Evolutionary conservation across 2,113 vertebrate species (phyloP).

Genomic region (Steatornis caripensis): DNA sequence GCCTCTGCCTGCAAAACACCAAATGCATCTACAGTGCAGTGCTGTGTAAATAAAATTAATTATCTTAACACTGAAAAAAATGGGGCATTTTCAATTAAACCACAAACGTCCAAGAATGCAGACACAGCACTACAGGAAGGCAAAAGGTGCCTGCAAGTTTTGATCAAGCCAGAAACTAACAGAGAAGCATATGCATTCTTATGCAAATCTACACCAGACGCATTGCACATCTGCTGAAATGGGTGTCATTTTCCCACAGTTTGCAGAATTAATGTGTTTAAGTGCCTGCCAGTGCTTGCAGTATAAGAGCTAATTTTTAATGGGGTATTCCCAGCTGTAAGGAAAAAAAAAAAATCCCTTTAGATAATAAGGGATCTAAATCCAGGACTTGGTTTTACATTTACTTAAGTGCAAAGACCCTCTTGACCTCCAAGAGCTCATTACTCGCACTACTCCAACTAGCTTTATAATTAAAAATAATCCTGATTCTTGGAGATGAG

Average conservation of each 20-base stretch:
- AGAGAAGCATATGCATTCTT: slow-evolving; percentile 37
- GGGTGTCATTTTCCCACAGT: slow-evolving; percentile 48
- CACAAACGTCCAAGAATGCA: not conserved
- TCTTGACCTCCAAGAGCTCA: not conserved
- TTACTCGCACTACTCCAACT: not conserved
- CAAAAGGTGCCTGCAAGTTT: slow-evolving; percentile 42
- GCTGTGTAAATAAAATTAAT: not conserved
- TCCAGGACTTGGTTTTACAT: not conserved
- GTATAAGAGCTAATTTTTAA: slow-evolving; percentile 7
- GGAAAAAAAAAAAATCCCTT: not conserved
- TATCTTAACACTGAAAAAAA: not conserved
- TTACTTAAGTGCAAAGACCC: slow-evolving; percentile 6
- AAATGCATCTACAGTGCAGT: rapidly evolving
- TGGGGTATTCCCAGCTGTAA: not conserved
- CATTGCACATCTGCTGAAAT: slow-evolving; percentile 34
- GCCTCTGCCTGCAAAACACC: not conserved
- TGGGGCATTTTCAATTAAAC: not conserved
- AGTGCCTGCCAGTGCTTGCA: slow-evolving; percentile 20
- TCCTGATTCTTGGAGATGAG: not conserved
- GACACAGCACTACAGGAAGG: not conserved
- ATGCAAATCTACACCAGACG: slow-evolving; percentile 32
- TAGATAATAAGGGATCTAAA: slow-evolving; percentile 12
- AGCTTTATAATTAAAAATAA: slow-evolving; percentile 41
- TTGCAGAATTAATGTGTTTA: slow-evolving; percentile 52
- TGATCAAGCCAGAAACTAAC: slow-evolving; percentile 28